phyloP scores from a whole-genome alignment of 1,140 invertebrate species.

The Drosophila miranda region DNA sequence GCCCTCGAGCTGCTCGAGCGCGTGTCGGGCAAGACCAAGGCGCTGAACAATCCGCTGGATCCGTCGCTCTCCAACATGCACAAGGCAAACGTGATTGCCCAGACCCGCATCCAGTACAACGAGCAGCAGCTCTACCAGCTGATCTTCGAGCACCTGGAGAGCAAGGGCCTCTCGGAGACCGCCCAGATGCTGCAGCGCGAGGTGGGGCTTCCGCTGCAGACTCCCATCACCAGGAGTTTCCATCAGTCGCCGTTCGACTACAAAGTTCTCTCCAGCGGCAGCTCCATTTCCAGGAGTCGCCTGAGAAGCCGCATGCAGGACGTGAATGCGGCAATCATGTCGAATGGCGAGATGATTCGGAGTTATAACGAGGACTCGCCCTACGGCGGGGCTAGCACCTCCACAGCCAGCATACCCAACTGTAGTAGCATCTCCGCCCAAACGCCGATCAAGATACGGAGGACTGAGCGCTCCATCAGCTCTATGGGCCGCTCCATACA shows the following conservation, averaged over 20 bases:
- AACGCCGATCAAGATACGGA: constrained; percentile 63
- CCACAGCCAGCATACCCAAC: constrained; percentile 36
- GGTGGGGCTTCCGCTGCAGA: constrained; percentile 85
- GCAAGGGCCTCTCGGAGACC: constrained; percentile 89
- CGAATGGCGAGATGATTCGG: constrained; percentile 28
- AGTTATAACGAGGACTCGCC: constrained; percentile 39
- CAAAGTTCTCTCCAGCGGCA: constrained; percentile 58
- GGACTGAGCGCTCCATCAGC: constrained; percentile 41
- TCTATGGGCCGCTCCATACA: constrained; percentile 85
- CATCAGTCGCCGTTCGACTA: constrained; percentile 84
- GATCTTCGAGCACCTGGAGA: constrained; percentile 93
- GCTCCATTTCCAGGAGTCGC: constrained; percentile 62
- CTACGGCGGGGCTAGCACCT: background rate
- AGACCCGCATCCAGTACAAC: constrained; percentile 97
- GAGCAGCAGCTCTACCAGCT: constrained; percentile 95
- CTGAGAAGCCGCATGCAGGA: constrained; percentile 75
- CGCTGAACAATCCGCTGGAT: constrained; percentile 90
- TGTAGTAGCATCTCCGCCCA: constrained; percentile 47
- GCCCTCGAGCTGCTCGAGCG: constrained; percentile 94
- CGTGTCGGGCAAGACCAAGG: constrained; percentile 95
- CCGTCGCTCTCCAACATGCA: constrained; percentile 93
- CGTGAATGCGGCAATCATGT: constrained; percentile 73
- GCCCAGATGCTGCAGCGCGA: constrained; percentile 90
- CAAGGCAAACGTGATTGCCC: constrained; percentile 96
- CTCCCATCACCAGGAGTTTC: constrained; percentile 59